Evolutionary conservation across 1,140 invertebrate genomes (phyloP).

Genomic region (Cherax destructor): DNA sequence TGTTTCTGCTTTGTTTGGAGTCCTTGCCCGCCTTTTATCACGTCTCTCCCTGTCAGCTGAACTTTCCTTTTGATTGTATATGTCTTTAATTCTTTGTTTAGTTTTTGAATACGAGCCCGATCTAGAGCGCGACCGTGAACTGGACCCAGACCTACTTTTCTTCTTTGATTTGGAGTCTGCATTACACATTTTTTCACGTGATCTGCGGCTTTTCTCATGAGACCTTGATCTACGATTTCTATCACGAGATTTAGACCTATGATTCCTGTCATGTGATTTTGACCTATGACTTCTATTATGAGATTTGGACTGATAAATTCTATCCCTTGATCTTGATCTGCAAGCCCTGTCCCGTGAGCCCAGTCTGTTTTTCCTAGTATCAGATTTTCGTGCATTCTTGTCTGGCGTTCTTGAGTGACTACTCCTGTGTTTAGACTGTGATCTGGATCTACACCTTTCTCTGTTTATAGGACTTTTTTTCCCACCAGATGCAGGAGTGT

Average conservation of each 20-base stretch:
- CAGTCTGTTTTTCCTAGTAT: neutral
- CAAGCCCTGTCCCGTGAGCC: neutral
- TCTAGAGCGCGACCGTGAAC: neutral
- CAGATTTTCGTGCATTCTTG: neutral
- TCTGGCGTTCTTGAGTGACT: neutral
- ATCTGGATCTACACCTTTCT: slow-evolving; percentile 6
- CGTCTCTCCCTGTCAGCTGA: neutral
- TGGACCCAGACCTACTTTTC: neutral
- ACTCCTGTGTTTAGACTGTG: slow-evolving; percentile 2
- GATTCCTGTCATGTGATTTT: neutral
- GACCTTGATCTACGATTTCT: neutral
- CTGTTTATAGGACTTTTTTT: neutral
- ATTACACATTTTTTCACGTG: neutral
- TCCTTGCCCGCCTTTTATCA: slow-evolving; percentile 5
- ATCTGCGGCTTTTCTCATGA: neutral
- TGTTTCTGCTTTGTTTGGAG: neutral
- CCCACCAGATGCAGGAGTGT: neutral
- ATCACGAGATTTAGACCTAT: neutral
- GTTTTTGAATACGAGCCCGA: neutral
- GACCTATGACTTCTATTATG: neutral
- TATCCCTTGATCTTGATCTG: slow-evolving; percentile 31
- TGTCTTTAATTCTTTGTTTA: no score
- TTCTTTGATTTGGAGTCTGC: neutral
- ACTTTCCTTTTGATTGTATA: slow-evolving; percentile 3
- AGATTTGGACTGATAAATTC: neutral